phyloP scores from a whole-genome alignment of 2,888 invertebrate genomes.

The Mimas tiliae region DNA sequence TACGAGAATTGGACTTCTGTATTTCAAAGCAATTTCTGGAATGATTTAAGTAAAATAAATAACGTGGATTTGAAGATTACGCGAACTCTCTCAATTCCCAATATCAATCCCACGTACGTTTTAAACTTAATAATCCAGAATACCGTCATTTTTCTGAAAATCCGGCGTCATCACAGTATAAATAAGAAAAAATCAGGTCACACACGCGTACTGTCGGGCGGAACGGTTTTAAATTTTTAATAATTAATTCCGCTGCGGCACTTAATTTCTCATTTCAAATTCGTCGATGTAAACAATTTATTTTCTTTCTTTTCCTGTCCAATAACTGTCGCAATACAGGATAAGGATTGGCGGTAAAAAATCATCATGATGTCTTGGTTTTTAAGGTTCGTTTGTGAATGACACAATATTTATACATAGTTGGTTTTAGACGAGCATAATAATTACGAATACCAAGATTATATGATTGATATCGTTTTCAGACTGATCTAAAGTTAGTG shows the following conservation, averaged over 20 bases:
- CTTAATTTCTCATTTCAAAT: background rate
- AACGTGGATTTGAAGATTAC: constrained; percentile 12
- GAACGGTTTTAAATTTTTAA: constrained; percentile 5
- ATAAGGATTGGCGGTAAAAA: background rate
- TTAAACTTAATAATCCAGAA: constrained; percentile 40
- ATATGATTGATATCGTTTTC: too few relatives aligned
- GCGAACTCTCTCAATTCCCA: background rate
- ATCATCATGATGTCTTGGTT: background rate
- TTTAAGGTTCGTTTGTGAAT: background rate
- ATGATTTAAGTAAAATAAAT: constrained; percentile 16
- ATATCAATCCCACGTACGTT: constrained; percentile 6
- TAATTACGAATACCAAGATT: too few relatives aligned
- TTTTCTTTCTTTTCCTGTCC: background rate
- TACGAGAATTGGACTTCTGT: too few relatives aligned
- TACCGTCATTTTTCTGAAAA: constrained; percentile 48
- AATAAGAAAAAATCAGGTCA: constrained; percentile 26
- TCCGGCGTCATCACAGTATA: constrained; percentile 29
- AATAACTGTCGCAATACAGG: background rate
- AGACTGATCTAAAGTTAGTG: too few relatives aligned
- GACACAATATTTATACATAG: too few relatives aligned
- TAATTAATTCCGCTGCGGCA: background rate
- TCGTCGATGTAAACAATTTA: background rate
- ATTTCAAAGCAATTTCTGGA: background rate
- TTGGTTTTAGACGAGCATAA: too few relatives aligned
- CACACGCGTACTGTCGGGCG: constrained; percentile 26